Conservation (phyloP, 1,140 invertebrate genomes). For the Drosophila pallidifrons region DNA sequence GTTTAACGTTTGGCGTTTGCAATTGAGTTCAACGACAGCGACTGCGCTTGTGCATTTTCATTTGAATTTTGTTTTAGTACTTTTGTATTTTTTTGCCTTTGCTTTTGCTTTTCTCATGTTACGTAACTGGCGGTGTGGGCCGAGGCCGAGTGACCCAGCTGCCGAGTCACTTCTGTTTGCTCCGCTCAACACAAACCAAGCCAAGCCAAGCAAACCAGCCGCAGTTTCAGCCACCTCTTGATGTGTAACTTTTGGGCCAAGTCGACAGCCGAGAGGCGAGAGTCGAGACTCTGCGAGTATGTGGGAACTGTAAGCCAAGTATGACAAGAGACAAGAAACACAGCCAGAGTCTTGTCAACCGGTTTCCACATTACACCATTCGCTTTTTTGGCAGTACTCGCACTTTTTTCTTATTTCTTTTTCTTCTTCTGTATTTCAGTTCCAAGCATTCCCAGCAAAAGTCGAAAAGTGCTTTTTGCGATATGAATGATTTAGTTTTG, state of each 20-base stretch:
- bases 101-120: constrained; percentile 36
- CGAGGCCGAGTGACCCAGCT: constrained; percentile 56
- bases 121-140: constrained; percentile 54
- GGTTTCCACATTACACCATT: constrained; percentile 68
- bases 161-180: constrained; percentile 67
- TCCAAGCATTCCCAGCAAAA: constrained; percentile 21
- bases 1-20: constrained; percentile 14
- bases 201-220: neutral
- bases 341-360: constrained; percentile 55
- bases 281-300: constrained; percentile 14
- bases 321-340: constrained; percentile 36
- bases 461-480: constrained; percentile 1
- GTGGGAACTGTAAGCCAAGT: constrained; percentile 53
- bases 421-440: neutral
- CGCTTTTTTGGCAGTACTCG: constrained; percentile 61
- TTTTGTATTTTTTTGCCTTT: constrained; percentile 9
- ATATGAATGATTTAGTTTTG: constrained; percentile 76
- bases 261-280: constrained; percentile 1
- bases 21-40: constrained; percentile 38
- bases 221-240: constrained; percentile 20
- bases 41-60: constrained; percentile 46
- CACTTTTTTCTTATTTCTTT: constrained; percentile 11
- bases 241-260: constrained; percentile 70
- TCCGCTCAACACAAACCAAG: constrained; percentile 7
- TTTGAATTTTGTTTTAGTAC: constrained; percentile 34